A percentile compares a stretch with the other conserved stretches of the same genome.
These are phyloP conservation scores for Drosophila sucinea DNA, from an alignment of 1,140 invertebrate species.

Conservation along the genomic window DNA sequence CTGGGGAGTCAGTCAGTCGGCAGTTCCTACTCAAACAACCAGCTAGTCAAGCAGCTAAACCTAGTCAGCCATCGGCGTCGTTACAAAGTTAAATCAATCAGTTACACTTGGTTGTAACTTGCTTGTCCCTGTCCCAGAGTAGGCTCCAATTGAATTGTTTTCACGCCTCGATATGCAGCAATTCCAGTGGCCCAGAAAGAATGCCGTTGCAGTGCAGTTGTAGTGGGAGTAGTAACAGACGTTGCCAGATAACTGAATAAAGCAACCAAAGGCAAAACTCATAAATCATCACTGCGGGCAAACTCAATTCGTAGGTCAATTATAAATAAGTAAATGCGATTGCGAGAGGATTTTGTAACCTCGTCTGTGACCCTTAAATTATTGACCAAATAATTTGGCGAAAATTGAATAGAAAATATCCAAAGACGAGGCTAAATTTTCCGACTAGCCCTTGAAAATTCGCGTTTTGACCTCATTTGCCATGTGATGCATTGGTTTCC, in stretches of 20 bases:
- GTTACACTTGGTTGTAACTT: slow-evolving; percentile 46
- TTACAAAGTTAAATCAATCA: slow-evolving; percentile 56
- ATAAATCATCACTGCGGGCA: not conserved
- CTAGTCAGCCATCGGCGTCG: slow-evolving; percentile 24
- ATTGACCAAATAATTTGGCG: no score
- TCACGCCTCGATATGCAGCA: slow-evolving; percentile 41
- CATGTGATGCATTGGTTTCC: no score
- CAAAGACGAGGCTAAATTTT: no score
- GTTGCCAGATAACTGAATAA: not conserved
- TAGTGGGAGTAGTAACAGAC: slow-evolving; percentile 13
- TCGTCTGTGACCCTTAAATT: no score
- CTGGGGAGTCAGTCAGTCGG: slow-evolving; percentile 25
- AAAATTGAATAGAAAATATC: no score
- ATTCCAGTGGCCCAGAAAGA: slow-evolving; percentile 4
- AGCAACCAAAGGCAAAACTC: no score
- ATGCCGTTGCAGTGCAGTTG: not conserved
- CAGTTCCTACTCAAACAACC: no score
- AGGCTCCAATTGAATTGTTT: slow-evolving; percentile 58
- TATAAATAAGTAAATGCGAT: no score
- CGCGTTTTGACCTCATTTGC: no score
- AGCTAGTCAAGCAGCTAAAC: slow-evolving; percentile 29
- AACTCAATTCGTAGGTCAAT: no score
- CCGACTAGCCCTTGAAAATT: no score
- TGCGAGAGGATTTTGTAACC: no score
- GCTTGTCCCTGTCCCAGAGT: slow-evolving; percentile 23